Base-by-base conservation (phyloP, 2,797 vertebrate species). In the Carapus acus region DNA sequence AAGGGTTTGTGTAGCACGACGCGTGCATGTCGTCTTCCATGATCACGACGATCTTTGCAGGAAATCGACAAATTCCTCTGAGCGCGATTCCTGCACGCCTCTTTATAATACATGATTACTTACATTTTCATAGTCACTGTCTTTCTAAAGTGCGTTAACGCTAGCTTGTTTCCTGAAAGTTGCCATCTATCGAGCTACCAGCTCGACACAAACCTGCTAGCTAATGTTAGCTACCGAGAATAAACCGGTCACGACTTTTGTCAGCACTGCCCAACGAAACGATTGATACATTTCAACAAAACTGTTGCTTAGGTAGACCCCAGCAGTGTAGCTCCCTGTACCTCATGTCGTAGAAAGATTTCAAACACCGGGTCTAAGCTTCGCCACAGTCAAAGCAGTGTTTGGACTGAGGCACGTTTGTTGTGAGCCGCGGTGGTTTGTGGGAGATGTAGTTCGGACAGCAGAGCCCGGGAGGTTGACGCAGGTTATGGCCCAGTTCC, bases 271-370 rank as follows among this genome's bases (percentile, higher is more conserved):
- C 3, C 7, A 13, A 34, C 8, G 1, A 6, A 7, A 0, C 65
- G 8, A 0, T 1, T 0, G 1, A 40, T 0, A 20, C 6, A 16
- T 6, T 0, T 9, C 3, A 2, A 6, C 0, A 8, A 50, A 11
- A 44, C 1, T 1, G 1, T 34, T 13, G 5, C 0, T 3, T 4
- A 2, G 1, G 1, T 20, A 7, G 13, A 3, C n/a, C 49, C 1
- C 33, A 37, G 53, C 12, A 17, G 24, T 2, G 38, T 38, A 15
- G 11, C 29, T 47, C 24, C 29, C 14, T 1, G 46, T 84, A 85
- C 84, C 83, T 85, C 84, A 84, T 85, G 43, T 82, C 78, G 75
- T 29, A 77, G 63, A 13, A 58, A 60, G 46, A 68, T 58, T 69
- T 73, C 69, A 74, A 71, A 71, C 58, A 63, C 77, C 73, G 75